Base-by-base conservation (phyloP, 2,888 invertebrate genomes). In the Ypsolopha sequella region DNA sequence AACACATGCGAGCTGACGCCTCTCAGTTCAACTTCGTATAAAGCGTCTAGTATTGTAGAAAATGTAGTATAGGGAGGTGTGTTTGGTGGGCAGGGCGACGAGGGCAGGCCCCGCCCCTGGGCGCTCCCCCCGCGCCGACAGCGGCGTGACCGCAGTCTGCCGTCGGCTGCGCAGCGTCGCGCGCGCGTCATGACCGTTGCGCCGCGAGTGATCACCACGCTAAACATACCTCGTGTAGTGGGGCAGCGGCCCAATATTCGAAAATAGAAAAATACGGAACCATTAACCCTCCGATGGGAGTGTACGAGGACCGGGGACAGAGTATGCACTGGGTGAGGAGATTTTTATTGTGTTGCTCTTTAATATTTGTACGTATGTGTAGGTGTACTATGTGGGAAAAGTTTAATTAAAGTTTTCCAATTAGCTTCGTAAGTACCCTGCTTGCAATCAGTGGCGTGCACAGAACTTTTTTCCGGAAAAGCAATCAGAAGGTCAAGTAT, bases 221-320 rank as follows among this genome's bases (percentile, higher is more conserved):
- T 73, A 24, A 24, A 4, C 24, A 24, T 24, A 24, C 24, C 24
- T 24, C 4, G 84, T 82, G 82, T 66, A 73, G 82, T 84, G 84
- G 84, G 84, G 84, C 84, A 70, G 60, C 70, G 13, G 70, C 82
- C 84, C 84, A 81, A 75, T 75, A 48, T 80, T 84, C 80, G 78
- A 80, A 78, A 79, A 80, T 79, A 78, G 70, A 76, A 78, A 80
- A 80, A 24, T 4, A 24, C 84, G 77, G 77, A 76, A 84, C 77
- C 75, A 84, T 84, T 81, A 76, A 88, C 76, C 88, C 88, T 91
- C 94, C 93, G 93, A 95, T 95, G 94, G 94, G 94, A 93, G 94
- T 95, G 89, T 94, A 93, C 92, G 93, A 93, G 91, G 93, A 93
- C 89, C 89, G 91, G 88, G 91, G 92, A 91, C 92, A 92, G 92